phyloP scores from a whole-genome alignment of 2,113 vertebrate species.

The Silurus meridionalis region DNA sequence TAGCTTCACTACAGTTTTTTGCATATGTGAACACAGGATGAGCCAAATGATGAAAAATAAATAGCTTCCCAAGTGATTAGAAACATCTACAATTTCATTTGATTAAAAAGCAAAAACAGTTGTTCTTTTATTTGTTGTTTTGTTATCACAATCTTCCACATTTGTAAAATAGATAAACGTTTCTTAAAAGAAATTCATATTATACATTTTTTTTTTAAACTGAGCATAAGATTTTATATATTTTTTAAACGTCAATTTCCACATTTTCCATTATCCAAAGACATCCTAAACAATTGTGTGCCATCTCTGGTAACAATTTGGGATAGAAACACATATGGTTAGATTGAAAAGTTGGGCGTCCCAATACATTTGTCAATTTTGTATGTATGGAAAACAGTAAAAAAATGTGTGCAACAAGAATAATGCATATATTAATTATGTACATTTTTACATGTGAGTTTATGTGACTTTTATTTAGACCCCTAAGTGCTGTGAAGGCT shows the following conservation, averaged over 20 bases:
- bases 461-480: slow-evolving; percentile 65
- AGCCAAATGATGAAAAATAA: not conserved
- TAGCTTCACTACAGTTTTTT: not conserved
- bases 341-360: no score
- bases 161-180: no score
- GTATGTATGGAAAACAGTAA: not conserved
- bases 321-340: no score
- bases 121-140: not conserved
- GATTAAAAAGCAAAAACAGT: not conserved
- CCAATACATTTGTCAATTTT: no score
- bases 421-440: not conserved
- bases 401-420: not conserved
- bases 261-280: no score
- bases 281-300: no score
- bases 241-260: no score
- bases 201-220: no score
- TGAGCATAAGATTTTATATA: no score
- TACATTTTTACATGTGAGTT: not conserved
- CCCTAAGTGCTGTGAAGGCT: slow-evolving; percentile 84
- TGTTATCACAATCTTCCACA: no score
- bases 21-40: not conserved
- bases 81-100: not conserved
- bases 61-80: not conserved
- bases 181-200: no score
- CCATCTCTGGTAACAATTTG: no score